These are phyloP conservation scores for Heptranchias perlo DNA, from an alignment of 2,113 vertebrate genomes.

Conservation along the genomic window DNA sequence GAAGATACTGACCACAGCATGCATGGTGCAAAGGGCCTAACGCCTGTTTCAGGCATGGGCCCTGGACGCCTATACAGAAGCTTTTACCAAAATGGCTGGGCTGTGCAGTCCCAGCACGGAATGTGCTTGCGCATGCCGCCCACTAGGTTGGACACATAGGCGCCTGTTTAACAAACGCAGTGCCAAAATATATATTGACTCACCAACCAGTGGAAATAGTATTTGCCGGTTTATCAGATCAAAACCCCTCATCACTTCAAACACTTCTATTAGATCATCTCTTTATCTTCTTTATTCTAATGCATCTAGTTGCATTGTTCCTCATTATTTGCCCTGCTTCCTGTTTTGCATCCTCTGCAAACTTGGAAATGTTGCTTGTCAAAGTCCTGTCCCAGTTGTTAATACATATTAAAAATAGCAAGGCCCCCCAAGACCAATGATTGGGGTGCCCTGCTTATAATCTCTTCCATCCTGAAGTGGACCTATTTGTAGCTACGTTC, in stretches of 20 bases:
- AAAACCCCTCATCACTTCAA: background rate
- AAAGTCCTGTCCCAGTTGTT: background rate
- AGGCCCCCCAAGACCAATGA: background rate
- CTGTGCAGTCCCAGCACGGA: too few species aligned
- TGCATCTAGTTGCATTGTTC: background rate
- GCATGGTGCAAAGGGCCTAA: too few species aligned
- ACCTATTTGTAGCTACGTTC: background rate
- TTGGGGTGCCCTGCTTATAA: background rate
- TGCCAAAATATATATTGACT: too few species aligned
- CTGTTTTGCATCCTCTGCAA: background rate
- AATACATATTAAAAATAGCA: background rate
- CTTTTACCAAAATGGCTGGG: too few species aligned
- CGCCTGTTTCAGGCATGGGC: too few species aligned
- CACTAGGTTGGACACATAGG: too few species aligned
- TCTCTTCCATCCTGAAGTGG: background rate
- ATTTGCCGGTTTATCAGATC: background rate
- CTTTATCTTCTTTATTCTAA: background rate
- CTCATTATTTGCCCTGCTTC: background rate
- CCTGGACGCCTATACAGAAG: too few species aligned
- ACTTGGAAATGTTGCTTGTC: background rate
- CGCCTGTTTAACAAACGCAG: too few species aligned
- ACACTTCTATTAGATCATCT: background rate
- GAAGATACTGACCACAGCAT: too few species aligned
- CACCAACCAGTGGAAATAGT: background rate
- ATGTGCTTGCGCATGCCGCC: too few species aligned